Conservation (phyloP, 92 coral and sea anemone genomes). For the Diadumene lineata region DNA sequence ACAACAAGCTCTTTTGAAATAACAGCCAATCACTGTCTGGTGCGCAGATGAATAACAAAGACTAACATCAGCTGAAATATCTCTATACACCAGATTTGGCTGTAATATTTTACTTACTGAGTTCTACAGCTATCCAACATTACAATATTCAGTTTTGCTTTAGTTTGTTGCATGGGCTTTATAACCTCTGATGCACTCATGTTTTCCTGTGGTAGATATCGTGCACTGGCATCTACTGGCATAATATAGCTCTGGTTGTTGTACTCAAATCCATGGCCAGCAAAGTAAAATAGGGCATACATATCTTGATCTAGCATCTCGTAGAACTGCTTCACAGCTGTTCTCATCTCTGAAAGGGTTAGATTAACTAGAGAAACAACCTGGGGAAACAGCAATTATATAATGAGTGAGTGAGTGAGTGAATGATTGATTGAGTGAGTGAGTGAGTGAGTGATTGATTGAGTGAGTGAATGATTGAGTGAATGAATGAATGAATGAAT, state of each 20-base stretch:
- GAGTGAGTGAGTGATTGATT: neutral
- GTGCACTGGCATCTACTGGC: constrained; percentile 83
- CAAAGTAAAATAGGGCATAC: constrained; percentile 93
- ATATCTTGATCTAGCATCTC: constrained; percentile 73
- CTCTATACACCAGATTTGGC: neutral
- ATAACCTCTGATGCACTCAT: constrained; percentile 75
- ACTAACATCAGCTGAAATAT: too few relatives aligned
- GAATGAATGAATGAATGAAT: neutral
- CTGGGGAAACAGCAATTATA: neutral
- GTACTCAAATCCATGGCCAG: constrained; percentile 92
- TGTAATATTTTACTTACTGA: neutral
- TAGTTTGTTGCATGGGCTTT: constrained; percentile 70
- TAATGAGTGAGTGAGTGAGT: neutral
- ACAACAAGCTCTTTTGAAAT: too few relatives aligned
- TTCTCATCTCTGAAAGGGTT: constrained; percentile 78
- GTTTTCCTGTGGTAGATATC: constrained; percentile 56
- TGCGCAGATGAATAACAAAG: too few relatives aligned
- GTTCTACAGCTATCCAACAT: constrained; percentile 92
- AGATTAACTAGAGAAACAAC: constrained; percentile 91
- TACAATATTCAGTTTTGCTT: constrained; percentile 77
- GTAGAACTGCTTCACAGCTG: constrained; percentile 68
- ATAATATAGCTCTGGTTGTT: constrained; percentile 78
- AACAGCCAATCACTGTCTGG: too few relatives aligned
- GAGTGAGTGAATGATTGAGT: neutral
- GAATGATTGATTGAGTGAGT: neutral